Conservation (phyloP, 92 coral and sea anemone genomes). For the Virgularia gustaviana region DNA sequence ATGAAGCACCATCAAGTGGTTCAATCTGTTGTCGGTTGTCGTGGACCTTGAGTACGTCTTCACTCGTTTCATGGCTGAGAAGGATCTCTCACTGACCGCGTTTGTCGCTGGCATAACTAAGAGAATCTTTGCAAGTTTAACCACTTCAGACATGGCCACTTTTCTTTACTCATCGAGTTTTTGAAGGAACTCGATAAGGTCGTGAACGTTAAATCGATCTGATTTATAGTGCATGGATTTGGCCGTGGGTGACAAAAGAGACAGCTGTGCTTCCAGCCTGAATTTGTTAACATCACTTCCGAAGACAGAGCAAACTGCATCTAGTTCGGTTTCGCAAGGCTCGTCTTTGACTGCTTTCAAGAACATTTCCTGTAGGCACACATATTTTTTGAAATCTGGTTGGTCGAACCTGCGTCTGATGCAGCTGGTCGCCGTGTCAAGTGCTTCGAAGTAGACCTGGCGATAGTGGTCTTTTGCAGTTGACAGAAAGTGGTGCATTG, state of each 20-base stretch:
- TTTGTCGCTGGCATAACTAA: conserved; percentile 49
- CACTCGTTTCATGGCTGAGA: conserved; percentile 50
- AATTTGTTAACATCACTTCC: conserved; percentile 31
- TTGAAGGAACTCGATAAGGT: conserved; percentile 27
- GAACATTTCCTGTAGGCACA: conserved; percentile 28
- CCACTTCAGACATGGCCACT: not conserved
- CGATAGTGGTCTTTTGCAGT: conserved; percentile 27
- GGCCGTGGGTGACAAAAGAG: conserved; percentile 31
- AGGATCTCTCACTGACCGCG: conserved; percentile 51
- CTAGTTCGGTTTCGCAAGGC: conserved; percentile 31
- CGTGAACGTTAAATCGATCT: conserved; percentile 28
- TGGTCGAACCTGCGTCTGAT: conserved; percentile 27
- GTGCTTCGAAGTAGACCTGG: conserved; percentile 16
- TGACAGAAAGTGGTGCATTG: conserved; percentile 2
- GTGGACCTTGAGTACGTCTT: conserved; percentile 48
- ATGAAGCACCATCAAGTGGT: conserved; percentile 53
- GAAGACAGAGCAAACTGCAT: conserved; percentile 29
- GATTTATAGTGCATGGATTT: conserved; percentile 43
- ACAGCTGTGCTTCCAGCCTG: conserved; percentile 41
- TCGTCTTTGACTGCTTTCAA: conserved; percentile 35
- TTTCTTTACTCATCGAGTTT: conserved; percentile 5
- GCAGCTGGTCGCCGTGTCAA: conserved; percentile 7
- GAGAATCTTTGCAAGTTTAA: not conserved
- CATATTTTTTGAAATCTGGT: conserved; percentile 16
- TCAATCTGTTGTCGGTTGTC: conserved; percentile 36